Evolutionary conservation across 2,888 invertebrate genomes (phyloP).

Genomic region (Muschampia plurimacula): DNA sequence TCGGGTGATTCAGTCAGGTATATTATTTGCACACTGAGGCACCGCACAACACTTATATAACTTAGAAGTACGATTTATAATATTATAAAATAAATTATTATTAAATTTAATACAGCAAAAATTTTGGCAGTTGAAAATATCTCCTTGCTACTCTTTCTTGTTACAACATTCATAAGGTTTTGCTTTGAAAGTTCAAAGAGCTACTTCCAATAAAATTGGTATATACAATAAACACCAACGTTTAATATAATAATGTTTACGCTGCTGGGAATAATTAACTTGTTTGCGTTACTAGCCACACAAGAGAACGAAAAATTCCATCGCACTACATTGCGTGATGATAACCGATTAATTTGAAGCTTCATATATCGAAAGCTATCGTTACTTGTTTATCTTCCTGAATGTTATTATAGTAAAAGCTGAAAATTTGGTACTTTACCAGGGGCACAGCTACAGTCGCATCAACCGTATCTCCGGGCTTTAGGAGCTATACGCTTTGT

Average conservation of each 20-base stretch:
- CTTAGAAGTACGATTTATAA: neutral
- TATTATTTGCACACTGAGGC: no score
- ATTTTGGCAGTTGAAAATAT: neutral
- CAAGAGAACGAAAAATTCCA: neutral
- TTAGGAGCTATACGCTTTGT: no score
- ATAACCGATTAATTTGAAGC: slow-evolving; percentile 6
- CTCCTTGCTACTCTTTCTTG: neutral
- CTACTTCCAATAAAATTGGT: neutral
- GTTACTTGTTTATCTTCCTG: neutral
- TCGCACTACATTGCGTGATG: neutral
- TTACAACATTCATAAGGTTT: neutral
- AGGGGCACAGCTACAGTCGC: no score
- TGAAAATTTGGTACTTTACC: neutral
- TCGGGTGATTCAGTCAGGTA: no score
- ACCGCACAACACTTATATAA: no score
- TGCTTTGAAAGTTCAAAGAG: neutral
- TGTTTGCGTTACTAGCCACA: slow-evolving; percentile 6
- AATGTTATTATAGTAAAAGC: neutral
- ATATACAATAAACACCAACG: neutral
- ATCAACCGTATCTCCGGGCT: no score
- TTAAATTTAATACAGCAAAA: neutral
- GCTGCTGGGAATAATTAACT: slow-evolving; percentile 3
- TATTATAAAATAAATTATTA: neutral
- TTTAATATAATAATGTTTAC: slow-evolving; percentile 16
- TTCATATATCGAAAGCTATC: neutral